These are phyloP conservation scores for Parnassius mnemosyne DNA, from an alignment of 2,888 invertebrate species.

Conservation along the genomic window DNA sequence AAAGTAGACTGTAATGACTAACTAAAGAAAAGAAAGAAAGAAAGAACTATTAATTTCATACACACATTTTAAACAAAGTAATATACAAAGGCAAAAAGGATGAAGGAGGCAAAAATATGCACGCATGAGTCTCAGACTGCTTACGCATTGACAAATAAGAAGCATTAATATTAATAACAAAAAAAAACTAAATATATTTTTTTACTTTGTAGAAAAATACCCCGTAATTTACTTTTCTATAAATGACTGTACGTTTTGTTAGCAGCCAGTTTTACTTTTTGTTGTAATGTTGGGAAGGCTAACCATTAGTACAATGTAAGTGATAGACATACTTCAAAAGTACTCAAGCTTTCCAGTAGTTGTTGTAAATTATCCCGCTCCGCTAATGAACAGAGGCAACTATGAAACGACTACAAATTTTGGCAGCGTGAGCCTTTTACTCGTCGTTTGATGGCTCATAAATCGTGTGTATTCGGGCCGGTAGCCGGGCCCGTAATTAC, in stretches of 20 bases:
- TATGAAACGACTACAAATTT: neutral
- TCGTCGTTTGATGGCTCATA: conserved; percentile 1
- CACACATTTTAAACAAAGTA: too few relatives aligned
- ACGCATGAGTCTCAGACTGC: too few relatives aligned
- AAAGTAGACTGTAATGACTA: too few relatives aligned
- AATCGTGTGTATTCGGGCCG: conserved; percentile 19
- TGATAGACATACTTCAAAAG: neutral
- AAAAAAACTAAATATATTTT: too few relatives aligned
- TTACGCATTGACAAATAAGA: too few relatives aligned
- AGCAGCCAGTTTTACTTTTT: neutral
- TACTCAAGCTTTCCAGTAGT: neutral
- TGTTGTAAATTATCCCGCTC: neutral
- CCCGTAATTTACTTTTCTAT: too few relatives aligned
- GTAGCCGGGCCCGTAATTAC: conserved; percentile 47
- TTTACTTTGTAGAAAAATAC: too few relatives aligned
- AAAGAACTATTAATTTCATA: too few relatives aligned
- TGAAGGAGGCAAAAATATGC: too few relatives aligned
- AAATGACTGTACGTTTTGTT: neutral
- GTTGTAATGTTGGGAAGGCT: neutral
- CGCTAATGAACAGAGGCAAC: neutral
- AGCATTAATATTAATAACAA: too few relatives aligned
- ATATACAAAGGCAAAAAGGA: too few relatives aligned
- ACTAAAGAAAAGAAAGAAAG: too few relatives aligned
- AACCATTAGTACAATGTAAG: neutral
- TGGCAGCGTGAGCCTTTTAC: neutral